phyloP scores from a whole-genome alignment of 2,113 vertebrate genomes.

The Numida meleagris region DNA sequence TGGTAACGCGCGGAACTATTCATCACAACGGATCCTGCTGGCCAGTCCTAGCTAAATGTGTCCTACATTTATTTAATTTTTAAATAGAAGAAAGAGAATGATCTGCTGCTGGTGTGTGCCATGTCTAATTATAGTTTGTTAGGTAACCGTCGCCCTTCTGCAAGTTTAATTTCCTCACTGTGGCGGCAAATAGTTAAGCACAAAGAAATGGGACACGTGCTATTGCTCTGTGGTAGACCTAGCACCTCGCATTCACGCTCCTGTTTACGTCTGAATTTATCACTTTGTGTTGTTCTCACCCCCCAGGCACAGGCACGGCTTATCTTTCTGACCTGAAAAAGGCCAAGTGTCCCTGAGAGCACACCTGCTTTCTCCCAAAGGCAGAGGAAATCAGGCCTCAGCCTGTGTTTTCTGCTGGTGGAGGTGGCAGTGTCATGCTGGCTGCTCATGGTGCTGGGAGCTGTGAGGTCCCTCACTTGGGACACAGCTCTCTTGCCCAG shows the following conservation, averaged over 20 bases:
- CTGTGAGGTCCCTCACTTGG: neutral
- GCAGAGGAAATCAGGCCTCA: neutral
- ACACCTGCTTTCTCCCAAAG: neutral
- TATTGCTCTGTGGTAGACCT: neutral
- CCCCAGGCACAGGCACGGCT: neutral
- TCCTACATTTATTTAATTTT: neutral
- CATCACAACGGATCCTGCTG: neutral
- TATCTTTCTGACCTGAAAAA: neutral
- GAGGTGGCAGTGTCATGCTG: fast-evolving
- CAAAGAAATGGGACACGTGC: neutral
- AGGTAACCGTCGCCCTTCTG: neutral
- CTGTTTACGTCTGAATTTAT: neutral
- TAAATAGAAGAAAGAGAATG: neutral
- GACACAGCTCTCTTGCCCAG: neutral
- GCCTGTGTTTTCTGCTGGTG: neutral
- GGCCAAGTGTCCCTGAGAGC: neutral
- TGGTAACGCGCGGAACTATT: neutral
- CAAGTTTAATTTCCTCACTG: neutral
- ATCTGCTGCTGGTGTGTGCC: neutral
- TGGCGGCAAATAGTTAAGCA: neutral
- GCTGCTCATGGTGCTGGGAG: neutral
- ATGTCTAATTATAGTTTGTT: neutral
- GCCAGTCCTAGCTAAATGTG: neutral
- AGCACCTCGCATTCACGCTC: neutral
- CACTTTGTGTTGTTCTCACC: neutral